Conservation (phyloP, 2,888 invertebrate genomes). For the Cheilosia vernalis region DNA sequence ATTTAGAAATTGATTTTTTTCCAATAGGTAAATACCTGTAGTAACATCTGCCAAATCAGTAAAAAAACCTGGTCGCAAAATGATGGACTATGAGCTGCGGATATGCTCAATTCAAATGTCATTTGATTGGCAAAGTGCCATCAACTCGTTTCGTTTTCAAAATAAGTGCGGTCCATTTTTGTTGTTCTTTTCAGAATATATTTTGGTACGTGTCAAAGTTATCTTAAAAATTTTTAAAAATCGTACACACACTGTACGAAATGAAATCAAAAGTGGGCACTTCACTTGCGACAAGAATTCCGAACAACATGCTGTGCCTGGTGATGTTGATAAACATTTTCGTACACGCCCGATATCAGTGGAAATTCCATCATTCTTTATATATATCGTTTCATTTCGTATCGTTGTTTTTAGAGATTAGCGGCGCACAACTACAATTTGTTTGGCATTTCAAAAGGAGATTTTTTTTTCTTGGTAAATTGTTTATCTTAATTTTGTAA, state of each 20-base stretch:
- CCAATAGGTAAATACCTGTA: too few relatives aligned
- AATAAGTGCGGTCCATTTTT: background rate
- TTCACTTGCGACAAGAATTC: background rate
- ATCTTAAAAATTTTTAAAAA: background rate
- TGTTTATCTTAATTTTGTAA: constrained; percentile 5
- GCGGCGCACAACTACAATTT: background rate
- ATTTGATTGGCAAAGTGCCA: background rate
- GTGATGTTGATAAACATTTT: constrained; percentile 30
- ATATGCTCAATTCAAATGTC: background rate
- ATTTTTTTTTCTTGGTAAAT: background rate
- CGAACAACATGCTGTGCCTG: constrained; percentile 1
- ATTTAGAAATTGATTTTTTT: background rate
- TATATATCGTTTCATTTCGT: too few relatives aligned
- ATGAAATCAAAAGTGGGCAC: constrained; percentile 7
- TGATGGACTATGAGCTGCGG: too few relatives aligned
- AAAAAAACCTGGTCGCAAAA: too few relatives aligned
- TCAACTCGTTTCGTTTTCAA: background rate
- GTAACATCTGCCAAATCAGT: too few relatives aligned
- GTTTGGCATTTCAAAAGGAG: background rate
- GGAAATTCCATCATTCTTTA: constrained; percentile 8
- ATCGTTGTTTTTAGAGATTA: constrained; percentile 6
- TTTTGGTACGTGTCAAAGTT: constrained; percentile 7
- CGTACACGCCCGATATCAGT: constrained; percentile 1
- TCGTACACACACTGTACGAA: background rate
- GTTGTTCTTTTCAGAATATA: background rate